Evolutionary conservation across 2,888 invertebrate genomes (phyloP).

Genomic region (Drosophila prostipennis): DNA sequence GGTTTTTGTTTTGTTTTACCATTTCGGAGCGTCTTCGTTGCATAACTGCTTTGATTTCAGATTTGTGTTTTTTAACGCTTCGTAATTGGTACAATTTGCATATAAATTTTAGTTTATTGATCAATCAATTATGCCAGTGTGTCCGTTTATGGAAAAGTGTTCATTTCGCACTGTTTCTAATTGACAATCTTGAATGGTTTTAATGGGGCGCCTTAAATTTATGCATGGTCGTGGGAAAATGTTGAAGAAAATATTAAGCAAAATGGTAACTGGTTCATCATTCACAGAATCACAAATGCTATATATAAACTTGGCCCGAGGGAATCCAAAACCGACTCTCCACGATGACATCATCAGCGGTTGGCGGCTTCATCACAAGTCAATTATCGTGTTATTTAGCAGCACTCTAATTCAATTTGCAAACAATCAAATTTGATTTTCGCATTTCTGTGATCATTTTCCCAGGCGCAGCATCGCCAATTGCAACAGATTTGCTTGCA

Average conservation of each 20-base stretch:
- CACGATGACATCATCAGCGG: conserved; percentile 12
- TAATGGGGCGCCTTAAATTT: conserved; percentile 16
- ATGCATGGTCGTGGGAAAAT: conserved; percentile 44
- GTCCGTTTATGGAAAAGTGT: conserved; percentile 25
- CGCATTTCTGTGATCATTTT: conserved; percentile 41
- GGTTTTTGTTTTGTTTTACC: conserved; percentile 41
- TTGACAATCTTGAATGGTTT: conserved; percentile 26
- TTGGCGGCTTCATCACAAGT: conserved; percentile 7
- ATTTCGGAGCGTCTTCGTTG: conserved; percentile 31
- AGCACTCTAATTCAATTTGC: conserved; percentile 34
- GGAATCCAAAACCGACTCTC: neutral
- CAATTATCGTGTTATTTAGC: conserved; percentile 40
- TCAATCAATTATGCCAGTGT: conserved; percentile 56
- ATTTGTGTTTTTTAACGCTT: conserved; percentile 51
- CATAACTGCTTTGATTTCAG: conserved; percentile 42
- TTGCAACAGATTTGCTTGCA: conserved; percentile 24
- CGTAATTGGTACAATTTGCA: conserved; percentile 62
- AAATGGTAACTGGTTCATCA: neutral
- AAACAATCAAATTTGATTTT: conserved; percentile 44
- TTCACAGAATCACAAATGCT: neutral
- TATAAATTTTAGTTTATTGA: conserved; percentile 58
- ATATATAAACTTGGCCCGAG: conserved; percentile 7
- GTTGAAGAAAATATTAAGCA: neutral
- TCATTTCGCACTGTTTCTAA: conserved; percentile 39
- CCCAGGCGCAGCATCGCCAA: conserved; percentile 6